phyloP scores from a whole-genome alignment of 1,140 invertebrate genomes.

The Pseudomyrmex pallidus region DNA sequence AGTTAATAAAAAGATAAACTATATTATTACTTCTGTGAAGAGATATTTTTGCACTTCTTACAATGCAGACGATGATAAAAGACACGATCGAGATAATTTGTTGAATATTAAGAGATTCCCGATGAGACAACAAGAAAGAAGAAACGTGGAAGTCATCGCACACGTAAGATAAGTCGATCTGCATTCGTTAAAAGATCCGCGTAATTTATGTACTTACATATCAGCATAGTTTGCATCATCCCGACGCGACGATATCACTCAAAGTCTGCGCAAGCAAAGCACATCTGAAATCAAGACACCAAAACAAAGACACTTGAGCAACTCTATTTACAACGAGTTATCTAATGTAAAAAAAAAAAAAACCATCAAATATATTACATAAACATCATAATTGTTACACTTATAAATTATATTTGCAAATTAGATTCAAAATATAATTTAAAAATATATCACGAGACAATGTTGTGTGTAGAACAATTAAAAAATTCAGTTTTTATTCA shows the following conservation, averaged over 20 bases:
- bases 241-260: slow-evolving; percentile 49
- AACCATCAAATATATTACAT: no score
- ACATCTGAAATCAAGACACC: slow-evolving; percentile 71
- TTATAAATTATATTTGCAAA: no score
- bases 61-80: slow-evolving; percentile 37
- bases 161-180: slow-evolving; percentile 14
- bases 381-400: no score
- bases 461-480: no score
- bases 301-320: slow-evolving; percentile 38
- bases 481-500: no score
- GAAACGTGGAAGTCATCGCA: background rate
- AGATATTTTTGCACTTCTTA: background rate
- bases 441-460: no score
- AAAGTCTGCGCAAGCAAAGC: slow-evolving; percentile 50
- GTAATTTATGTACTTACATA: slow-evolving; percentile 60
- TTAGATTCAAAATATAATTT: no score
- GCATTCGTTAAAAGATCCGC: slow-evolving; percentile 31
- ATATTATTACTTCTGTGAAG: background rate
- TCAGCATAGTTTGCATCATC: slow-evolving; percentile 60
- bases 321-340: no score
- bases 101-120: slow-evolving; percentile 26
- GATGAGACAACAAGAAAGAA: background rate
- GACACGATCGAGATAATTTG: slow-evolving; percentile 12
- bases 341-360: no score
- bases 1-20: background rate